phyloP scores from a whole-genome alignment of 2,888 invertebrate species.

The Corythucha ciliata region DNA sequence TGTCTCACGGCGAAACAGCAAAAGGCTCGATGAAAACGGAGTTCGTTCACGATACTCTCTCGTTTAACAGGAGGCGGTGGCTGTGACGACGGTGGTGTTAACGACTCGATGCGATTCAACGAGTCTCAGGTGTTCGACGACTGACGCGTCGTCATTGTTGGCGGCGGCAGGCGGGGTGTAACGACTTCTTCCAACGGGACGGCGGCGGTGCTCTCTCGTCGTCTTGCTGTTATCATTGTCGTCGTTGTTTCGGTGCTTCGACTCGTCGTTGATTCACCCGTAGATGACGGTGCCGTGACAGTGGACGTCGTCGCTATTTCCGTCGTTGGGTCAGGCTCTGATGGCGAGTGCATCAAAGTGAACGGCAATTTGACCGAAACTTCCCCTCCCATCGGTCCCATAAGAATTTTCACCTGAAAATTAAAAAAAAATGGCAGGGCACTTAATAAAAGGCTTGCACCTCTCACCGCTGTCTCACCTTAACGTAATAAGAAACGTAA shows the following conservation, averaged over 20 bases:
- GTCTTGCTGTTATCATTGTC: slow-evolving; percentile 8
- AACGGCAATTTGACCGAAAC: slow-evolving; percentile 71
- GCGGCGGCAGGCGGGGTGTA: slow-evolving; percentile 9
- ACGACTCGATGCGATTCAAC: slow-evolving; percentile 23
- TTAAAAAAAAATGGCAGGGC: neutral
- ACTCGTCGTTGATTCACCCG: neutral
- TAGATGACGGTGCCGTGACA: slow-evolving; percentile 20
- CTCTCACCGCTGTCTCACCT: slow-evolving; percentile 41
- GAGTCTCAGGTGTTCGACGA: slow-evolving; percentile 23
- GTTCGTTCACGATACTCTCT: slow-evolving; percentile 29
- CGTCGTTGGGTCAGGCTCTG: slow-evolving; percentile 47
- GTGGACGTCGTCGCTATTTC: slow-evolving; percentile 22
- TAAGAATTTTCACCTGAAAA: slow-evolving; percentile 54
- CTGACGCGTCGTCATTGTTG: slow-evolving; percentile 17
- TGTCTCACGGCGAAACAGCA: slow-evolving; percentile 32
- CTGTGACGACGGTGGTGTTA: neutral
- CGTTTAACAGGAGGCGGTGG: slow-evolving; percentile 22
- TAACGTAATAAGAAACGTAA: slow-evolving; percentile 83
- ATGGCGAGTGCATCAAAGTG: slow-evolving; percentile 63
- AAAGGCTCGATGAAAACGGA: slow-evolving; percentile 30
- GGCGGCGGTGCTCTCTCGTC: slow-evolving; percentile 12
- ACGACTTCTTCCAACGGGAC: neutral
- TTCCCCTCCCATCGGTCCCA: slow-evolving; percentile 73
- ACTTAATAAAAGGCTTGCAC: too few relatives aligned
- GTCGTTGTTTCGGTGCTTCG: neutral